Base-by-base conservation (phyloP, 2,797 vertebrate genomes). In the Ptychobarbus kaznakovi region DNA sequence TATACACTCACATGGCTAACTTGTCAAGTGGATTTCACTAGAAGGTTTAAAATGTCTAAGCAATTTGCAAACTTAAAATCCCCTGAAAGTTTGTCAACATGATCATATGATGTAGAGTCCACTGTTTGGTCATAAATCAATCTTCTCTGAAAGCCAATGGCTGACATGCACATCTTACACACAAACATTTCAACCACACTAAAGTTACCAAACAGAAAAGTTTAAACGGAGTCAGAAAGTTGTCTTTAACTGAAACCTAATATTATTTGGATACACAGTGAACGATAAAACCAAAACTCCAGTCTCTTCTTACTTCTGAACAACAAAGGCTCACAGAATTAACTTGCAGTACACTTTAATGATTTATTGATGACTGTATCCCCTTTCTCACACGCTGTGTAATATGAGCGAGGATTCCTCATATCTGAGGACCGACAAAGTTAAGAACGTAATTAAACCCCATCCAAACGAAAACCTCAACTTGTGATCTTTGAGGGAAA, bases 291-390 rank as follows among this genome's bases (percentile, higher is more conserved):
- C 40, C 38, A 46, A 79, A 69, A 40, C 75, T 80, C 66, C 20
- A 42, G n/a, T 44, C 46, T 53, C 44, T 74, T 44, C 51, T 74
- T 73, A 63, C 35, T 35, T 70, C 56, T 35, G 81, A 78, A 86
- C 46, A 88, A 88, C 77, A 83, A 73, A 66, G 35, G 44, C 44
- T 46, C 16, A 66, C 42, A 65, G 72, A 88, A 81, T 86, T 80
- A 84, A 81, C 85, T 81, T 32, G 25, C n/a, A 35, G 70, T 51
- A 78, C 32, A 40, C 44, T 82, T 69, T 58, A 85, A 88, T 86
- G 85, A 86, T 86, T 86, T 88, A 86, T 88, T 86, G 85, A 86
- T 84, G 82, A 77, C 65, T 76, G 70, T 77, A 84, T 80, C 78
- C 77, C 38, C 78, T 88, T 86, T 88, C 87, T 88, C 85, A 88